Evolutionary conservation across 2,888 invertebrate species (phyloP).

Genomic region (Trimorus sp.): DNA sequence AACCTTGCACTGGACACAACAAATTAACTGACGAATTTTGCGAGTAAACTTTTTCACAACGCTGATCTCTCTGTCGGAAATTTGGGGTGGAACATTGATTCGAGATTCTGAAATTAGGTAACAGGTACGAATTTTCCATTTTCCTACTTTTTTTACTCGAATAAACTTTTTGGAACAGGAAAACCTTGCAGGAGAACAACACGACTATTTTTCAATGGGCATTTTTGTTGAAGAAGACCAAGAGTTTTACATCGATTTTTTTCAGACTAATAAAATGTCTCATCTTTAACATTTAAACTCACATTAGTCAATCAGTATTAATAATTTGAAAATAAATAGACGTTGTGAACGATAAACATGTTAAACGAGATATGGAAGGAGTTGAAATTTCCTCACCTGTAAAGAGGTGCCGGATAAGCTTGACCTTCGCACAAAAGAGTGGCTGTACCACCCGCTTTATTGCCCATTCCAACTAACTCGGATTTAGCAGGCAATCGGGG

Average conservation of each 20-base stretch:
- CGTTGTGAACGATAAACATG: too few relatives aligned
- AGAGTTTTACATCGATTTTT: too few relatives aligned
- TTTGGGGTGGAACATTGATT: slow-evolving; percentile 81
- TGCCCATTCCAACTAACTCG: slow-evolving; percentile 82
- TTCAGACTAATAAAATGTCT: too few relatives aligned
- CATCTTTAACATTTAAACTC: too few relatives aligned
- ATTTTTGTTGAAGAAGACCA: too few relatives aligned
- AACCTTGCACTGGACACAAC: slow-evolving; percentile 84
- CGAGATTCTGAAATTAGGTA: slow-evolving; percentile 79
- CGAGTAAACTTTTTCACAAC: slow-evolving; percentile 74
- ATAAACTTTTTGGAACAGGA: slow-evolving; percentile 78
- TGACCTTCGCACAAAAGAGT: slow-evolving; percentile 87
- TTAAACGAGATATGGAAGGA: too few relatives aligned
- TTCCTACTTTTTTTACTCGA: not conserved
- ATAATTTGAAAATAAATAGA: too few relatives aligned
- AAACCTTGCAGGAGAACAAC: slow-evolving; percentile 64
- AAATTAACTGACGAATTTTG: slow-evolving; percentile 77
- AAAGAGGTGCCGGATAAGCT: slow-evolving; percentile 86
- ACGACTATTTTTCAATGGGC: too few relatives aligned
- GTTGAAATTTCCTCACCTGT: slow-evolving; percentile 75
- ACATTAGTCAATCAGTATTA: too few relatives aligned
- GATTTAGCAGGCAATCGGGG: slow-evolving; percentile 84
- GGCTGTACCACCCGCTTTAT: slow-evolving; percentile 82
- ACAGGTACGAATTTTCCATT: not conserved
- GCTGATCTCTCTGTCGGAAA: slow-evolving; percentile 80